Conservation (phyloP, 2,113 vertebrate genomes). For the Numida meleagris region DNA sequence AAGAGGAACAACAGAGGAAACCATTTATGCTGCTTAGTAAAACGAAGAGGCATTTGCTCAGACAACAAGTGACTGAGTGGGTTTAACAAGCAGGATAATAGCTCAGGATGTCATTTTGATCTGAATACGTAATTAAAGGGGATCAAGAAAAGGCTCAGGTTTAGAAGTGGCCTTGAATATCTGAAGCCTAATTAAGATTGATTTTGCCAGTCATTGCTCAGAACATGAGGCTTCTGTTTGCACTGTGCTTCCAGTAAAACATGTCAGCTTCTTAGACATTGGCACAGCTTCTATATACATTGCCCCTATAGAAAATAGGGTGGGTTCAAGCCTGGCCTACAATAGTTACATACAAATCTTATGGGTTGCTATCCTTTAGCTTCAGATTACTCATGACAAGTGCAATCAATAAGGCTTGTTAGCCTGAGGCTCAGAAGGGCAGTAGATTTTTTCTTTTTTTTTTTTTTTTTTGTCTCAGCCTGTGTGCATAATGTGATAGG, state of each 20-base stretch:
- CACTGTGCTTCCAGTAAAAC: background rate
- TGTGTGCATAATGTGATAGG: background rate
- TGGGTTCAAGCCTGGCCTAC: background rate
- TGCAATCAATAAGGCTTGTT: constrained; percentile 55
- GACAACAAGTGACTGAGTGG: constrained; percentile 27
- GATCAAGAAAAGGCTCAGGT: constrained; percentile 52
- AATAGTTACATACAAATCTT: background rate
- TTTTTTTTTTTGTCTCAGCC: background rate
- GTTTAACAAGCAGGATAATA: constrained; percentile 57
- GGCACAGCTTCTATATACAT: background rate
- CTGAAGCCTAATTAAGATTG: constrained; percentile 38
- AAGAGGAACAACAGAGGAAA: background rate
- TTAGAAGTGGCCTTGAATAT: constrained; percentile 55
- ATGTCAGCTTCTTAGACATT: background rate
- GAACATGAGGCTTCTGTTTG: background rate
- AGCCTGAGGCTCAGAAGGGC: constrained; percentile 38
- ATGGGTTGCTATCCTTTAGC: constrained; percentile 25
- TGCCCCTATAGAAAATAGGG: background rate
- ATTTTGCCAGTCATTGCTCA: constrained; percentile 26
- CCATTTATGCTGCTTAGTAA: background rate
- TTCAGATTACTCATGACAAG: constrained; percentile 51
- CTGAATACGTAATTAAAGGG: constrained; percentile 60
- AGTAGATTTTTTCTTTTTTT: background rate
- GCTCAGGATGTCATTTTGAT: constrained; percentile 57
- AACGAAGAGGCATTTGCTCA: background rate